phyloP scores from a whole-genome alignment of 2,797 vertebrate genomes.

The Karalla daura region DNA sequence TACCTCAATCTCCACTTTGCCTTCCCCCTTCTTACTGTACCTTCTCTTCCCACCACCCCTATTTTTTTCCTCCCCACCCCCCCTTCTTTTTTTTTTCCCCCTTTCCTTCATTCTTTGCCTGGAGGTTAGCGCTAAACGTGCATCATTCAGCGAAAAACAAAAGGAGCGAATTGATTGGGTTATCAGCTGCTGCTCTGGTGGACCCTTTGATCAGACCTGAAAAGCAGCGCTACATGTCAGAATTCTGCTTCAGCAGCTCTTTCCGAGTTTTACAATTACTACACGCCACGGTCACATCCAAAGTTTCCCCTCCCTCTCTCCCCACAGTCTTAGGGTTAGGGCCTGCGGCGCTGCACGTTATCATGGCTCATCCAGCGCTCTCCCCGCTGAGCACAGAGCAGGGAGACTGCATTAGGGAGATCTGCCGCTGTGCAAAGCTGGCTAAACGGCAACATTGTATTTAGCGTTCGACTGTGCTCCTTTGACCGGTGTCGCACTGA shows the following conservation, averaged over 20 bases:
- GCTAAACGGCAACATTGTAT: background rate
- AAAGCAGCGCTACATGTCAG: slow-evolving; percentile 85
- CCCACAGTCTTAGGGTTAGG: slow-evolving; percentile 72
- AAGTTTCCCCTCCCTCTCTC: slow-evolving; percentile 73
- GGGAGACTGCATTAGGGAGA: slow-evolving; percentile 57
- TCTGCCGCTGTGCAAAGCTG: slow-evolving; percentile 33
- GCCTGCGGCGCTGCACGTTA: slow-evolving; percentile 63
- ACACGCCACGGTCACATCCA: slow-evolving; percentile 81
- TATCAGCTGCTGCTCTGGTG: slow-evolving; percentile 81
- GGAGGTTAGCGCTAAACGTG: slow-evolving; percentile 89
- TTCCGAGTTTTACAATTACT: slow-evolving; percentile 87
- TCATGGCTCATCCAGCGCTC: slow-evolving; percentile 56
- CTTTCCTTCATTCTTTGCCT: slow-evolving; percentile 82
- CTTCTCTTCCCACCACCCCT: slow-evolving; percentile 33
- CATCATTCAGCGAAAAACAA: slow-evolving; percentile 93
- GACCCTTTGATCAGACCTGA: slow-evolving; percentile 81
- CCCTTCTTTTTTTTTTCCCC: slow-evolving; percentile 40
- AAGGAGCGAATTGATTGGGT: slow-evolving; percentile 87
- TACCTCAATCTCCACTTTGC: slow-evolving; percentile 41
- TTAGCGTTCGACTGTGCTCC: slow-evolving; percentile 9
- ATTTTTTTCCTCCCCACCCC: slow-evolving; percentile 30
- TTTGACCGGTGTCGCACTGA: slow-evolving; percentile 23
- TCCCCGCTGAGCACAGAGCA: slow-evolving; percentile 43
- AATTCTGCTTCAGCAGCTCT: slow-evolving; percentile 87
- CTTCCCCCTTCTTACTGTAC: slow-evolving; percentile 51